Evolutionary conservation across 2,113 vertebrate species (phyloP).

Genomic region (Zosterops japonicus): DNA sequence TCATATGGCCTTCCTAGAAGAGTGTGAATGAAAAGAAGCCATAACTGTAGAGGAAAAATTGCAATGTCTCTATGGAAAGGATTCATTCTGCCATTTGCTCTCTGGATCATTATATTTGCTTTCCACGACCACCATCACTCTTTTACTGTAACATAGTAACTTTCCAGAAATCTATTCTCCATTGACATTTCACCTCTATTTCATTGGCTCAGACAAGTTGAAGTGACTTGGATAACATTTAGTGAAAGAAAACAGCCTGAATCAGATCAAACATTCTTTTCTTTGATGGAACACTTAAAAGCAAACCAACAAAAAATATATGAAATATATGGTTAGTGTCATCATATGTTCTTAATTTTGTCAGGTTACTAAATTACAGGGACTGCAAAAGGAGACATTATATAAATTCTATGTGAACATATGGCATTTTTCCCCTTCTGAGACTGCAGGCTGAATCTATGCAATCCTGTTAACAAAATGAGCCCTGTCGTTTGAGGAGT

Average conservation of each 20-base stretch:
- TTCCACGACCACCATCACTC: neutral
- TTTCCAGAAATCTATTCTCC: constrained; percentile 1
- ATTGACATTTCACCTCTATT: neutral
- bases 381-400: neutral
- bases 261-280: neutral
- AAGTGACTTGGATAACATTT: neutral
- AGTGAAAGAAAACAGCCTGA: neutral
- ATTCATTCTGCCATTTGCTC: constrained; percentile 28
- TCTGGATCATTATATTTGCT: constrained; percentile 32
- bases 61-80: neutral
- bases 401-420: constrained; percentile 3
- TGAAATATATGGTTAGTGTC: neutral
- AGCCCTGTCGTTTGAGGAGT: neutral
- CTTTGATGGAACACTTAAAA: neutral
- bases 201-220: neutral
- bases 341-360: neutral
- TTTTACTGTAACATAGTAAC: neutral
- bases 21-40: neutral
- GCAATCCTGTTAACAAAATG: constrained; percentile 20
- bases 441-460: neutral
- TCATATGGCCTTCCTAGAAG: neutral
- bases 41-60: neutral
- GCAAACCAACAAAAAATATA: neutral
- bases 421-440: neutral
- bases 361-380: neutral